Evolutionary conservation across 2,888 invertebrate genomes (phyloP).

Genomic region (Zaprionus lineosus): DNA sequence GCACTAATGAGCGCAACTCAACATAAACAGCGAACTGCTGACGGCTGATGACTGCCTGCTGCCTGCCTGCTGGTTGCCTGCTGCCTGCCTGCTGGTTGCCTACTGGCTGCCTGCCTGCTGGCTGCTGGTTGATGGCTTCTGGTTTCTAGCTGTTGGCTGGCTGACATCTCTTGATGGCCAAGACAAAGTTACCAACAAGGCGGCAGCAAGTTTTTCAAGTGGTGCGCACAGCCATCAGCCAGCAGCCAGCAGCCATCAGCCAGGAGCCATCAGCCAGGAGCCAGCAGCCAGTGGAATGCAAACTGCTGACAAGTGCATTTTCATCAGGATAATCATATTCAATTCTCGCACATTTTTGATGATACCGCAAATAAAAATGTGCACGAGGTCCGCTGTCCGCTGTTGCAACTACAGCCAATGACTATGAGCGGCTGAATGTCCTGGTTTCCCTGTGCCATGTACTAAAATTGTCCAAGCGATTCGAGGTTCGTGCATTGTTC

Average conservation of each 20-base stretch:
- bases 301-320: conserved; percentile 73
- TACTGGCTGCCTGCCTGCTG: conserved; percentile 3
- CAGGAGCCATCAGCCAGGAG: no score
- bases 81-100: no score
- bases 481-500: conserved; percentile 3
- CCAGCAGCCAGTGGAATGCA: no score
- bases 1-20: conserved; percentile 64
- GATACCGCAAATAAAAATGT: not conserved
- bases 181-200: conserved; percentile 40
- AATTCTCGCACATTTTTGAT: conserved; percentile 30
- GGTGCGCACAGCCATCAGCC: not conserved
- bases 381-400: conserved; percentile 37
- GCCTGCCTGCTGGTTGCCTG: not conserved
- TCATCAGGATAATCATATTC: conserved; percentile 62
- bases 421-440: conserved; percentile 55
- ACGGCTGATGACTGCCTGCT: conserved; percentile 10
- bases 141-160: conserved; percentile 3
- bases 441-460: conserved; percentile 38
- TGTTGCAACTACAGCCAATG: conserved; percentile 25
- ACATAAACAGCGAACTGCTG: conserved; percentile 47
- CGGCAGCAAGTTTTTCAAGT: conserved; percentile 38
- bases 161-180: conserved; percentile 34
- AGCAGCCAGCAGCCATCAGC: no score
- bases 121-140: not conserved
- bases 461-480: conserved; percentile 6